phyloP scores from a whole-genome alignment of 2,113 vertebrate genomes.

The Cygnus buccinator region DNA sequence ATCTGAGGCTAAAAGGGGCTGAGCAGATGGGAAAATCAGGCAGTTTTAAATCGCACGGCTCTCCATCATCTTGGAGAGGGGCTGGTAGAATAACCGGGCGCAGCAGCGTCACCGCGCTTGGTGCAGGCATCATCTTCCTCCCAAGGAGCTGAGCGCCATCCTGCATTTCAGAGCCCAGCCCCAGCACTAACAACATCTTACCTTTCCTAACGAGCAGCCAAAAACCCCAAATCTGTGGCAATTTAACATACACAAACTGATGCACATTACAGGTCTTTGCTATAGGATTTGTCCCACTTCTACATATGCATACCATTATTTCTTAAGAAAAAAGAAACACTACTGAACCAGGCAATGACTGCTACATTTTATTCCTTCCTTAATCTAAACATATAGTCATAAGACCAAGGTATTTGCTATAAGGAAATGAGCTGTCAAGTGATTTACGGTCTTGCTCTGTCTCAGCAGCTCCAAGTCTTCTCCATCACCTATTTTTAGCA shows the following conservation, averaged over 20 bases:
- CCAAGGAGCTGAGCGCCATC: not conserved
- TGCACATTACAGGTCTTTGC: not conserved
- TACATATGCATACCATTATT: not conserved
- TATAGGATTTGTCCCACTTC: not conserved
- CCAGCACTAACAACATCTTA: not conserved
- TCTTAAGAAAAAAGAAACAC: not conserved
- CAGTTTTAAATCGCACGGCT: too few relatives aligned
- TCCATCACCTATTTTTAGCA: conserved; percentile 42
- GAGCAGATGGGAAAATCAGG: not conserved
- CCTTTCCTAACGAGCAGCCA: not conserved
- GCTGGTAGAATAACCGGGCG: too few relatives aligned
- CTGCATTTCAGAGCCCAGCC: not conserved
- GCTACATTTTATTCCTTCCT: not conserved
- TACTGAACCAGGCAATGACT: not conserved
- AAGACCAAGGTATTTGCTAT: not conserved
- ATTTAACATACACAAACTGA: not conserved
- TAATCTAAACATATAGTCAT: not conserved
- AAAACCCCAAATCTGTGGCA: not conserved
- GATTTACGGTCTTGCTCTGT: conserved; percentile 27
- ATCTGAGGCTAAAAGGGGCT: too few relatives aligned
- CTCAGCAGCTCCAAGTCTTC: conserved; percentile 18
- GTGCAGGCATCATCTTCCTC: not conserved
- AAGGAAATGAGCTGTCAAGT: conserved; percentile 63
- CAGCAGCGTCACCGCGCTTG: fast-evolving
- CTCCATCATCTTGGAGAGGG: fast-evolving